Evolutionary conservation across 2,797 vertebrate genomes (phyloP), one percentile per base, ranked within the genome.

Genomic region (Rhinatrema bivittatum): DNA sequence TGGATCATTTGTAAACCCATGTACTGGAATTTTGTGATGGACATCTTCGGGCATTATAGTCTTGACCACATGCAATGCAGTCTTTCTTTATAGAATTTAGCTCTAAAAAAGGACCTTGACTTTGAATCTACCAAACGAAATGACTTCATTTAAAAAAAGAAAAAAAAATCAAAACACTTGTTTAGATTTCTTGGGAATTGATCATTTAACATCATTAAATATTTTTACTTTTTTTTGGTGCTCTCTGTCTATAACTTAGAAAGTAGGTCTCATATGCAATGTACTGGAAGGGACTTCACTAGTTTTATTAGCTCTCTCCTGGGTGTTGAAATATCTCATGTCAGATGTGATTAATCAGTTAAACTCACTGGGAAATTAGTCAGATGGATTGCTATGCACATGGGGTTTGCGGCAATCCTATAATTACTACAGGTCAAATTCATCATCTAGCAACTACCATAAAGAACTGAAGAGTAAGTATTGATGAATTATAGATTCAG

Each of bases 181-280:
- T 16, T 16, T n/a, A 54, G 51, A 42, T 54, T 50, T 22, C 42
- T 69, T 18, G 57, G 53, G 64, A 69, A 42, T 45, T 51, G 44
- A 7, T 45, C 36, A 41, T 21, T 53, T 40, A 25, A 13, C 50
- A 22, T 53, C 43, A 23, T 57, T 62, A 44, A 48, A 40, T 54
- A 16, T 42, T 40, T 42, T 44, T n/a, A n/a, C n/a, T n/a, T n/a
- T n/a, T n/a, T n/a, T n/a, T n/a, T n/a, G n/a, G n/a, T n/a, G n/a
- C n/a, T n/a, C n/a, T n/a, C n/a, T n/a, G n/a, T n/a, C n/a, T 12
- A 6, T 43, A 45, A 40, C 29, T 21, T 34, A 27, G 3, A 5
- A 4, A 31, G 12, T 29, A 31, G 18, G 31, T 38, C 3, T n/a
- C 47, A 21, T 29, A 26, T 25, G 28, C 17, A n/a, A n/a, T n/a